Base-by-base conservation (phyloP, 2,113 vertebrate genomes). In the Lepisosteus osseus region DNA sequence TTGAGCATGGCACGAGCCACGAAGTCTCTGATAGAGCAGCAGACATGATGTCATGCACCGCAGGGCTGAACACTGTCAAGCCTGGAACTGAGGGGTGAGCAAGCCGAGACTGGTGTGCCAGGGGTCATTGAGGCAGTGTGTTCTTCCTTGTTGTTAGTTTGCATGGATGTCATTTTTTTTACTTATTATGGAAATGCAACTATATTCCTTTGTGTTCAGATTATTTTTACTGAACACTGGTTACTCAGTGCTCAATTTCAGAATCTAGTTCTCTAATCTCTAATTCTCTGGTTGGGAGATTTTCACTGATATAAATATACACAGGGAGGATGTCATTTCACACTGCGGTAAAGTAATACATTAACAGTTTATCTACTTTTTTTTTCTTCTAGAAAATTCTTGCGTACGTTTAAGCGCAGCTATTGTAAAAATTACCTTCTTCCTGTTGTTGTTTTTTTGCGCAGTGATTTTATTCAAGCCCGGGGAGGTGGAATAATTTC, bases 381-480 rank as follows among this genome's bases (percentile, higher is more conserved):
- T 82, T 74, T 82, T 78, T 79, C 78, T 80, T 77, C 84, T 79
- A 67, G 68, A 17, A 41, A 83, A 83, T 85, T 71, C 79, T 85
- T 82, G 81, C 79, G 79, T 81, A 80, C 85, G 80, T 88, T 88
- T 88, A 86, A 89, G 85, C 79, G 77, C 81, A 80, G 84, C 85
- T 84, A 90, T 89, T 90, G 87, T 82, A 86, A 86, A 92, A 90
- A 90, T 86, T 85, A 80, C 79, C 81, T 80, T 85, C 87, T 92
- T 93, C 90, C 89, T 92, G 91, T 91, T 91, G 86, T 90, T 92
- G 86, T 91, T 90, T 54, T 87, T 87, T 84, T 74, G 79, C 78
- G 81, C 83, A 82, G 86, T 85, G 87, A 87, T 87, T 90, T 88
- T 88, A 87, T 91, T 90, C 87, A 91, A 82, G 87, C 89, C 88